Percentiles rank a stretch among this genome's conserved stretches.
Conservation (phyloP, 2,113 vertebrate species). For the Stigmatopora argus region DNA sequence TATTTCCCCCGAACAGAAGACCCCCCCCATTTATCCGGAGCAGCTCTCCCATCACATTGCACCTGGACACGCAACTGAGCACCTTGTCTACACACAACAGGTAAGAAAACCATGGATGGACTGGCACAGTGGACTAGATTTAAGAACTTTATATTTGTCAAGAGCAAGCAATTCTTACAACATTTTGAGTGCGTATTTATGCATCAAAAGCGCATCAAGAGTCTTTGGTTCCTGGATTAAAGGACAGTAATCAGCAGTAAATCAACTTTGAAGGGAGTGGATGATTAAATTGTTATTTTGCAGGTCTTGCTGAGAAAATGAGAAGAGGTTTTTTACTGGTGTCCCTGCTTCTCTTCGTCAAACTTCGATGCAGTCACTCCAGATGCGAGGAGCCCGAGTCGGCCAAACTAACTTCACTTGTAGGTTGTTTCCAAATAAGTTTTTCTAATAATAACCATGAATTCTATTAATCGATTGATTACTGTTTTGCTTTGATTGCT, state of each 20-base stretch:
- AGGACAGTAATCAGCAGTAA: not conserved
- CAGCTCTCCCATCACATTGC: slow-evolving; percentile 36
- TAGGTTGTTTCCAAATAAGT: slow-evolving; percentile 31
- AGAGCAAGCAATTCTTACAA: not conserved
- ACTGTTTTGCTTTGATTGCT: not conserved
- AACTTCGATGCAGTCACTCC: slow-evolving; percentile 62
- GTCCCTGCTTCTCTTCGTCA: slow-evolving; percentile 64
- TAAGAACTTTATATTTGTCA: not conserved
- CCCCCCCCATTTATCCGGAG: slow-evolving; percentile 36
- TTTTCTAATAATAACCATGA: fast-evolving
- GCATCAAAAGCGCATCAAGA: slow-evolving; percentile 28
- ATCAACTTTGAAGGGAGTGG: not conserved
- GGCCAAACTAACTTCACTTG: slow-evolving; percentile 54
- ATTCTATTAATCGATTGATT: not conserved
- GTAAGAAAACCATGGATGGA: slow-evolving; percentile 27
- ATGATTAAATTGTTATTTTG: not conserved
- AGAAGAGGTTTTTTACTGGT: slow-evolving; percentile 63
- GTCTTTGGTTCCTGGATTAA: not conserved
- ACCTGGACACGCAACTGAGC: slow-evolving; percentile 18
- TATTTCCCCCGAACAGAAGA: slow-evolving; percentile 50
- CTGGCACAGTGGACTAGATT: not conserved
- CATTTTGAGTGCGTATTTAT: slow-evolving; percentile 33
- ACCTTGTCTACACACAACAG: slow-evolving; percentile 32
- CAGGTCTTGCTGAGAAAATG: slow-evolving; percentile 64
- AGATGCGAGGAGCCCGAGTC: slow-evolving; percentile 65